Evolutionary conservation across 2,797 vertebrate species (phyloP).

Genomic region (Nannoperca australis): DNA sequence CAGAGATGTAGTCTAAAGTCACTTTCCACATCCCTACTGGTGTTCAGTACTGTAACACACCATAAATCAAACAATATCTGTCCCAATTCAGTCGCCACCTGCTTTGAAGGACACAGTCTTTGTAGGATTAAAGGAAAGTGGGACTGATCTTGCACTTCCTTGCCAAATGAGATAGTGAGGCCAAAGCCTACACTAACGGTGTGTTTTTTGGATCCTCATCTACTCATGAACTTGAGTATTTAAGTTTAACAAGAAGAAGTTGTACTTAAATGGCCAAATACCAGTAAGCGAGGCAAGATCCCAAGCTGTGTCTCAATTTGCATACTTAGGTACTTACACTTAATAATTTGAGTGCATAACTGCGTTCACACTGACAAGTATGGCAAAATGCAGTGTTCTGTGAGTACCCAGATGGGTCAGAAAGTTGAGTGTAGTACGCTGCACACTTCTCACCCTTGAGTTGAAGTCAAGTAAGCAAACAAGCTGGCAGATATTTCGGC

Average conservation of each 20-base stretch:
- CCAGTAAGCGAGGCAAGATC: neutral
- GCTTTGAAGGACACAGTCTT: slow-evolving; percentile 2
- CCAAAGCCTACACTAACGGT: neutral
- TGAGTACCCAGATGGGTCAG: too few relatives aligned
- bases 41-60: neutral
- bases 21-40: slow-evolving; percentile 14
- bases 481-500: too few relatives aligned
- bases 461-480: too few relatives aligned
- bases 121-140: slow-evolving; percentile 4
- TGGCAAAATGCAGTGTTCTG: too few relatives aligned
- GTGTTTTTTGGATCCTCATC: neutral
- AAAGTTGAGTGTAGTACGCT: too few relatives aligned
- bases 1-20: neutral
- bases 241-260: neutral
- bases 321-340: too few relatives aligned
- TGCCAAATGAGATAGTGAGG: neutral
- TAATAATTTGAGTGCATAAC: too few relatives aligned
- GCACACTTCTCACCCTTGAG: too few relatives aligned
- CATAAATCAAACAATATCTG: slow-evolving; percentile 4
- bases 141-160: neutral
- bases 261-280: neutral
- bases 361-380: too few relatives aligned
- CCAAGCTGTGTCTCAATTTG: too few relatives aligned
- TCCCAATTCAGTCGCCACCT: neutral
- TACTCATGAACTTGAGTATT: neutral